phyloP scores from a whole-genome alignment of 2,797 vertebrate genomes.

The Tenualosa ilisha region DNA sequence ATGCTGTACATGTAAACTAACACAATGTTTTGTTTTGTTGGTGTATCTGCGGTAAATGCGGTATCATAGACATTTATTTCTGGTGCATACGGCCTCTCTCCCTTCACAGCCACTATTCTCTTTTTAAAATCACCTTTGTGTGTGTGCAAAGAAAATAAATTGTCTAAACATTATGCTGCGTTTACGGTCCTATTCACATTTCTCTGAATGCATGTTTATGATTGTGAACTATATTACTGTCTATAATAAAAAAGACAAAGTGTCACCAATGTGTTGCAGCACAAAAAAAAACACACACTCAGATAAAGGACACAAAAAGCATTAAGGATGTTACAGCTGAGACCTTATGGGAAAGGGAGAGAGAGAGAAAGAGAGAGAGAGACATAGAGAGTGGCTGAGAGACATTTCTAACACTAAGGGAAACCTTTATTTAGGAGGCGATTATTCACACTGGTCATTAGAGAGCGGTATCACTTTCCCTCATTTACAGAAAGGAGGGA shows the following conservation, averaged over 20 bases:
- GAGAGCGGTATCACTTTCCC: conserved; percentile 80
- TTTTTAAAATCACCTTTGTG: no score
- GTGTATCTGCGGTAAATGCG: no score
- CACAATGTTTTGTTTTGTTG: no score
- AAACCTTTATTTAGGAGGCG: conserved; percentile 79
- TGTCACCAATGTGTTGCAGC: background rate
- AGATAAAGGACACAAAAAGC: background rate
- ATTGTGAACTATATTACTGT: background rate
- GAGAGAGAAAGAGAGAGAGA: conserved; percentile 15
- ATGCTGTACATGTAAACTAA: no score
- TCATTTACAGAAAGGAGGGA: conserved; percentile 80
- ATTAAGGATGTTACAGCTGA: background rate
- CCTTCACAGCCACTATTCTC: no score
- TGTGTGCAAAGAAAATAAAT: no score
- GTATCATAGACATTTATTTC: no score
- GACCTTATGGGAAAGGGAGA: conserved; percentile 23
- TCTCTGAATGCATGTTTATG: background rate
- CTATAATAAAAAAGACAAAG: background rate
- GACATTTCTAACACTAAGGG: conserved; percentile 70
- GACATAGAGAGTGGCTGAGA: conserved; percentile 30
- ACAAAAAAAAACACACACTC: background rate
- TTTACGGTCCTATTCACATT: background rate
- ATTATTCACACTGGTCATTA: conserved; percentile 83
- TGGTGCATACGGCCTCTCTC: no score
- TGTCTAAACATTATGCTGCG: no score